Conservation (phyloP, 2,113 vertebrate genomes). For the Shinisaurus crocodilurus region DNA sequence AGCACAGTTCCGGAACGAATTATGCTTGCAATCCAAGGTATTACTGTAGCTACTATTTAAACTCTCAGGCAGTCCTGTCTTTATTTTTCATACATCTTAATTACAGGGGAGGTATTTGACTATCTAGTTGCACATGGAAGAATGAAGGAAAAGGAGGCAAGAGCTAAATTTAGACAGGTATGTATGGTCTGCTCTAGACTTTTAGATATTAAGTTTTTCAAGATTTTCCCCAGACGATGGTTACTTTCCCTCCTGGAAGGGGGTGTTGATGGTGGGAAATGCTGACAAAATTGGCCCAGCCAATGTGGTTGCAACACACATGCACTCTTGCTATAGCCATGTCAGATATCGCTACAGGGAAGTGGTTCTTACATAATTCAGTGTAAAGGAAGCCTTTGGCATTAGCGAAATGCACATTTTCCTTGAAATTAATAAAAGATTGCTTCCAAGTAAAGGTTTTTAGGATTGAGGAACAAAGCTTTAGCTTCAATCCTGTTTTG, state of each 20-base stretch:
- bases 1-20: too few species aligned
- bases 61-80: neutral
- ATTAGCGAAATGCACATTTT: neutral
- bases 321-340: neutral
- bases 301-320: neutral
- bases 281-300: neutral
- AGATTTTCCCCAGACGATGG: neutral
- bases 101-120: constrained; percentile 96
- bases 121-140: constrained; percentile 98
- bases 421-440: neutral
- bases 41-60: constrained; percentile 39
- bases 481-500: neutral
- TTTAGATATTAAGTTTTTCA: neutral
- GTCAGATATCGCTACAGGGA: neutral
- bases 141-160: constrained; percentile 99
- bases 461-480: neutral
- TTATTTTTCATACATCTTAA: constrained; percentile 60
- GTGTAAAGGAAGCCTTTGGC: neutral
- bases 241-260: neutral
- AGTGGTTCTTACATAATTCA: neutral
- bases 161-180: constrained; percentile 99
- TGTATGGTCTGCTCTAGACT: constrained; percentile 47
- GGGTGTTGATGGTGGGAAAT: neutral
- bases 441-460: neutral
- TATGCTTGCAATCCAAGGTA: too few species aligned